Conservation (phyloP, 2,888 invertebrate species). For the Trachelus troglodyta region DNA sequence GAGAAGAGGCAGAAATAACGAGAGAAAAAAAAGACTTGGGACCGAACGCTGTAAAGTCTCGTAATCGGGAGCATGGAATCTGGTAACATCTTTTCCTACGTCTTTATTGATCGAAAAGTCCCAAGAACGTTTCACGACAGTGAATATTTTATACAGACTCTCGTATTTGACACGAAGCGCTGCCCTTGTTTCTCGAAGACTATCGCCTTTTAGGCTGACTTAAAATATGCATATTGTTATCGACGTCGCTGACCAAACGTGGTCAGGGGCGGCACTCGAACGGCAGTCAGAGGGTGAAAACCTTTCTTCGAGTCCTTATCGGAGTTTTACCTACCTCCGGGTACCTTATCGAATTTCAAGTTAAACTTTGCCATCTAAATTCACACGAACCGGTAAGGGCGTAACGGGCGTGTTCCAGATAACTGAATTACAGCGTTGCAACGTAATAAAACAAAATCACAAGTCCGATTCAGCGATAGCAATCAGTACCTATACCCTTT, state of each 20-base stretch:
- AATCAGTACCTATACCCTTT: neutral
- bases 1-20: neutral
- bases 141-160: neutral
- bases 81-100: neutral
- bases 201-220: slow-evolving; percentile 34
- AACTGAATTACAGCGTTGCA: neutral
- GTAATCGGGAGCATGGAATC: neutral
- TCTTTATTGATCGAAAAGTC: neutral
- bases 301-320: neutral
- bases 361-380: neutral
- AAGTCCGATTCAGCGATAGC: neutral
- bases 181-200: slow-evolving; percentile 29
- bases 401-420: neutral
- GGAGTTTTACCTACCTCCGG: neutral
- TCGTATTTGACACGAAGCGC: neutral
- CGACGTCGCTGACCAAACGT: slow-evolving; percentile 26
- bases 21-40: neutral
- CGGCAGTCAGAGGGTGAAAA: neutral
- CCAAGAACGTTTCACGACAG: neutral
- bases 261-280: slow-evolving; percentile 8
- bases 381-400: neutral
- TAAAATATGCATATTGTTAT: slow-evolving; percentile 38
- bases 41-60: neutral
- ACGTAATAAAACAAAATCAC: neutral
- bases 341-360: neutral